Evolutionary conservation across 1,140 invertebrate species (phyloP).

Genomic region (Eumaeus atala): DNA sequence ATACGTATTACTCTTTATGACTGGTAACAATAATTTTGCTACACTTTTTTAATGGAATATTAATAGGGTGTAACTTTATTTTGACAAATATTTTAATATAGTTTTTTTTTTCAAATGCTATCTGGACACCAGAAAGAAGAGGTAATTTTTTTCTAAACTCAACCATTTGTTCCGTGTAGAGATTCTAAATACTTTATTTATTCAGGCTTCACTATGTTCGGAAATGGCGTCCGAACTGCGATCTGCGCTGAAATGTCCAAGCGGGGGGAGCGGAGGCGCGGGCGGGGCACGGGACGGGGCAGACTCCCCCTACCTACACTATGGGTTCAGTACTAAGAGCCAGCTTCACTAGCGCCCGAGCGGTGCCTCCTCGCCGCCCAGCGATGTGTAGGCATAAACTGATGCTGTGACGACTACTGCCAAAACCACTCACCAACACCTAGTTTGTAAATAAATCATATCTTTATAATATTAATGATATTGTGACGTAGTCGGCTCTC

Average conservation of each 20-base stretch:
- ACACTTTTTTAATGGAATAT: too few relatives aligned
- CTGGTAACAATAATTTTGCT: too few relatives aligned
- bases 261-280: conserved; percentile 64
- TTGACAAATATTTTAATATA: conserved; percentile 7
- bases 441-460: conserved; percentile 28
- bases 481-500: not conserved
- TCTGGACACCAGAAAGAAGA: conserved; percentile 48
- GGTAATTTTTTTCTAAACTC: conserved; percentile 44
- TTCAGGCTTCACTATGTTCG: conserved; percentile 78
- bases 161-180: conserved; percentile 20
- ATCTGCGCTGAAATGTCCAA: conserved; percentile 79
- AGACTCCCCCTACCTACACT: conserved; percentile 75
- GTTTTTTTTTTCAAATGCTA: conserved; percentile 27
- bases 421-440: not conserved
- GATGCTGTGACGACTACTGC: not conserved
- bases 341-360: conserved; percentile 70
- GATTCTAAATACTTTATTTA: conserved; percentile 32
- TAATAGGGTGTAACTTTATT: conserved; percentile 7
- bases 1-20: too few relatives aligned
- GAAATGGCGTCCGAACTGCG: conserved; percentile 82
- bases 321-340: conserved; percentile 77
- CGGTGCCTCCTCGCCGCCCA: conserved; percentile 54
- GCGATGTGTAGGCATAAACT: conserved; percentile 56
- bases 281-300: conserved; percentile 57
- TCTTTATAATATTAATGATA: conserved; percentile 24